Base-by-base conservation (phyloP, 2,888 invertebrate genomes). In the Dione vanillae region DNA sequence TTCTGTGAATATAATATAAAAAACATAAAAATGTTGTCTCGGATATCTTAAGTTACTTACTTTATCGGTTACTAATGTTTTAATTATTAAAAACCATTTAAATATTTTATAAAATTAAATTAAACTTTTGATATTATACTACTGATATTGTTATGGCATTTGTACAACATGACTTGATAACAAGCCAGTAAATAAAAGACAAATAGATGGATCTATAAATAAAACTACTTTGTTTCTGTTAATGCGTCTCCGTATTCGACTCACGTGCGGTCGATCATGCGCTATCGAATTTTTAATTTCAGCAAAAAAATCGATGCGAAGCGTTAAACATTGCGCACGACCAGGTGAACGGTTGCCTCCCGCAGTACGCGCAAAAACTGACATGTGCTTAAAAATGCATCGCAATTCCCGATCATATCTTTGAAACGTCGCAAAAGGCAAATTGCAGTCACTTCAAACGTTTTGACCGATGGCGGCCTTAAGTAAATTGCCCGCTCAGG, bases 391-490 rank as follows among this genome's bases (percentile, higher is more conserved):
- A 82, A 84, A 86, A 88, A 88, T 86, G 83, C 43, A 56, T 49
- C 85, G 88, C 86, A 16, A 43, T 85, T 87, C 85, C 88, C 86
- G 92, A 92, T 92, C 86, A 92, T 92, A 91, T 92, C 91, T 89
- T 88, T 88, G 88, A 87, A 86, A 87, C 85, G 88, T 90, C 89
- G 86, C 80, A 75, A 76, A 82, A 87, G 91, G 92, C 92, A 92
- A 92, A 92, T 92, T 92, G 91, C 86, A 86, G 80, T 89, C 89
- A 87, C 89, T 87, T 89, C 88, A 89, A 89, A 89, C 85, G 85
- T 85, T n/a, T 35, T 61, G 27, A n/a, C 45, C 61, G 61, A 61
- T 27, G 16, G 16, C 35, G 35, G 7, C 9, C 20, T 87, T 87
- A 85, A 87, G 82, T 86, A 87, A 88, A 87, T 84, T 83, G 83